Percentiles rank a stretch among this genome's conserved stretches.
Evolutionary conservation across 2,888 invertebrate species (phyloP).

Genomic region (Epinotia nisella): DNA sequence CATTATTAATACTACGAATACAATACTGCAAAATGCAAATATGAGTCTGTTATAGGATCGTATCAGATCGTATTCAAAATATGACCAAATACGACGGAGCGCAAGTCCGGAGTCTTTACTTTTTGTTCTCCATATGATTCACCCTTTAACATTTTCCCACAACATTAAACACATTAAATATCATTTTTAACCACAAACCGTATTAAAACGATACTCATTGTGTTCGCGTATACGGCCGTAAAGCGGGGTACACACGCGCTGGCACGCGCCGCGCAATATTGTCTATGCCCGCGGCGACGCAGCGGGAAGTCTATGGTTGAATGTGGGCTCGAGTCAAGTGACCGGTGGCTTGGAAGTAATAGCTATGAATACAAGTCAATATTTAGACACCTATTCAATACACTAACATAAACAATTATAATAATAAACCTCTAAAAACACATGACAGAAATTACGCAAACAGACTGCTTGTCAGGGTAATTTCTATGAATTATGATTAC

Average conservation of each 20-base stretch:
- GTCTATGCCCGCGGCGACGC: constrained; percentile 64
- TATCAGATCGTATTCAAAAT: too few species aligned
- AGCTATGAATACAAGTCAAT: constrained; percentile 29
- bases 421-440: not conserved
- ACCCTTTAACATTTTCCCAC: constrained; percentile 19
- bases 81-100: not conserved
- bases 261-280: constrained; percentile 61
- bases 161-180: constrained; percentile 32
- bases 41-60: too few species aligned
- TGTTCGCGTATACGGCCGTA: constrained; percentile 22
- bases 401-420: not conserved
- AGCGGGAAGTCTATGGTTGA: constrained; percentile 51
- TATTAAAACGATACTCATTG: constrained; percentile 42
- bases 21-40: not conserved
- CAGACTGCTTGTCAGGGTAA: too few species aligned
- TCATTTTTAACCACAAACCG: constrained; percentile 40
- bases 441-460: not conserved
- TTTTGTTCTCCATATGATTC: not conserved
- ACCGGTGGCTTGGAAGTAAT: constrained; percentile 40
- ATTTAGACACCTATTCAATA: constrained; percentile 20
- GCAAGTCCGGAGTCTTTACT: not conserved
- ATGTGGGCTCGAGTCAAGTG: constrained; percentile 44
- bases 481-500: too few species aligned
- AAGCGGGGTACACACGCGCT: constrained; percentile 57
- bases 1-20: too few species aligned